Evolutionary conservation across 2,797 vertebrate genomes (phyloP).

Genomic region (Cetoscarus ocellatus): DNA sequence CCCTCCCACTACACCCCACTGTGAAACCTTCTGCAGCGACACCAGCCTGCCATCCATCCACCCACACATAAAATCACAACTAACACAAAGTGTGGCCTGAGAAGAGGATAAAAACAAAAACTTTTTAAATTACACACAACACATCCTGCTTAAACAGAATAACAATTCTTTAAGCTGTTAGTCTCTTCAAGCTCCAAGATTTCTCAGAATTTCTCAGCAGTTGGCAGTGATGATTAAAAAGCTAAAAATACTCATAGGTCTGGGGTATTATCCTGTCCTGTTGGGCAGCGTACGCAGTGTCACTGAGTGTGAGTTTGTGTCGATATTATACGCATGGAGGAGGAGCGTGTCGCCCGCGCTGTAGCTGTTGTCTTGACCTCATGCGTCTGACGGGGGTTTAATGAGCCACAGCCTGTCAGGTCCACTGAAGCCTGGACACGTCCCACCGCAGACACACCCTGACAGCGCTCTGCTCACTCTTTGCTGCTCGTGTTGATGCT

Average conservation of each 20-base stretch:
- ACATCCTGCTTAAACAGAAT: conserved; percentile 24
- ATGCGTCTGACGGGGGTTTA: conserved; percentile 73
- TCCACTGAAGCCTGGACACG: conserved; percentile 59
- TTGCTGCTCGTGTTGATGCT: conserved; percentile 55
- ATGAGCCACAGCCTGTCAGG: conserved; percentile 77
- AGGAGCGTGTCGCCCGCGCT: conserved; percentile 30
- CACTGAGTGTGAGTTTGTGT: conserved; percentile 19
- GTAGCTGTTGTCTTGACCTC: conserved; percentile 74
- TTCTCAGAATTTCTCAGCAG: conserved; percentile 54
- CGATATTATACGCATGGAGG: conserved; percentile 23
- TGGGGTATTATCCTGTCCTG: conserved; percentile 43
- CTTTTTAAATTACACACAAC: conserved; percentile 35
- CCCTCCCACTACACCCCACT: conserved; percentile 58
- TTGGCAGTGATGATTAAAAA: conserved; percentile 61
- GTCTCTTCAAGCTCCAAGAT: conserved; percentile 60
- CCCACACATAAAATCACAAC: conserved; percentile 25
- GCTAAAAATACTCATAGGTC: conserved; percentile 69
- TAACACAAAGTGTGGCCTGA: conserved; percentile 14
- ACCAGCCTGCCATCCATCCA: conserved; percentile 65
- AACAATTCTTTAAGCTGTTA: conserved; percentile 42
- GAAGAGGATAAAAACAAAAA: conserved; percentile 28
- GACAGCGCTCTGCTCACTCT: conserved; percentile 27
- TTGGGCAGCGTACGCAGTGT: conserved; percentile 6
- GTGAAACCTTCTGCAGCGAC: conserved; percentile 74
- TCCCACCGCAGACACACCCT: conserved; percentile 57